phyloP scores from a whole-genome alignment of 2,797 vertebrate genomes.

The Centropyge bicolor region DNA sequence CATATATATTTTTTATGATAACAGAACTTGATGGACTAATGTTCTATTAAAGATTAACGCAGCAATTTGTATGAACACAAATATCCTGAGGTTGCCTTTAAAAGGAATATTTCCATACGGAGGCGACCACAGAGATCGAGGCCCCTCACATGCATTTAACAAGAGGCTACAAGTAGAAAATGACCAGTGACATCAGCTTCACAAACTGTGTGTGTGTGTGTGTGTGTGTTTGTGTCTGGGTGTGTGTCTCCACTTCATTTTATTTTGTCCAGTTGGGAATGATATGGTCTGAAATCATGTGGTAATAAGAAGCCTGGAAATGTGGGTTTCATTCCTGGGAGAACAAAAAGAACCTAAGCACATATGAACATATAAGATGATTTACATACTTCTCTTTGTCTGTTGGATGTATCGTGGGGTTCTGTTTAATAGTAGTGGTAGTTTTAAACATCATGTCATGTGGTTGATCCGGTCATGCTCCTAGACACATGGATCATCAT shows the following conservation, averaged over 20 bases:
- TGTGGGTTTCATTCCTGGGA: not conserved
- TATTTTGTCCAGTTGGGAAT: not conserved
- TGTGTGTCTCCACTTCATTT: not conserved
- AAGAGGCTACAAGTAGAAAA: conserved; percentile 31
- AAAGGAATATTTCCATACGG: conserved; percentile 68
- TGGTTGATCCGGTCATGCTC: not conserved
- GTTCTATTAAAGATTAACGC: conserved; percentile 60
- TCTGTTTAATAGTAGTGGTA: not conserved
- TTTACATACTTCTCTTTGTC: not conserved
- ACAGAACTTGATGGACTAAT: conserved; percentile 62
- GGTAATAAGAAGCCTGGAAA: conserved; percentile 25
- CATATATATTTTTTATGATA: conserved; percentile 61
- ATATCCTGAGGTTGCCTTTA: conserved; percentile 41
- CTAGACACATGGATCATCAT: not conserved
- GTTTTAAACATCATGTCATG: not conserved
- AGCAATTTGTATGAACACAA: conserved; percentile 54
- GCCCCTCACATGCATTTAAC: conserved; percentile 53
- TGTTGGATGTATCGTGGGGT: not conserved
- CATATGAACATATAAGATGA: not conserved
- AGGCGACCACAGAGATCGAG: not conserved
- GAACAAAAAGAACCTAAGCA: not conserved
- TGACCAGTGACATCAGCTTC: conserved; percentile 71
- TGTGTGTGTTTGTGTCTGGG: not conserved
- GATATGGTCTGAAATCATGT: not conserved
- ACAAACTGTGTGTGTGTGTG: not conserved